Conservation (phyloP, 2,113 vertebrate species). For the Eublepharis macularius region DNA sequence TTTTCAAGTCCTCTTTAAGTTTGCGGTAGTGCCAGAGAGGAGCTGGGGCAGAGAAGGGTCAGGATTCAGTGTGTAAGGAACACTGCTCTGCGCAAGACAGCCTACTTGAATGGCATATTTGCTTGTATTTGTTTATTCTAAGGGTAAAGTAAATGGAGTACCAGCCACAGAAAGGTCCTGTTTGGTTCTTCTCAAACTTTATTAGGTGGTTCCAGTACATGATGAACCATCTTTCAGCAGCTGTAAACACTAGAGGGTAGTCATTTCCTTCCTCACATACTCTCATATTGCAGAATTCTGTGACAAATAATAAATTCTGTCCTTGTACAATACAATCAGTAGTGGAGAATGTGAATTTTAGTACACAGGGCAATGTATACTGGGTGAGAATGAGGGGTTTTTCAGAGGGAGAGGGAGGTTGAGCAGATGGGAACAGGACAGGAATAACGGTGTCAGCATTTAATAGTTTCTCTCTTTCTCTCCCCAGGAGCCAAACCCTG, state of each 20-base stretch:
- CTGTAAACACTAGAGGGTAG: not conserved
- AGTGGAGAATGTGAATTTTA: not conserved
- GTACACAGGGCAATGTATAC: not conserved
- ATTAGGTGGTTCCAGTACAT: not conserved
- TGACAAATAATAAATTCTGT: not conserved
- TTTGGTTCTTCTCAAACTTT: not conserved
- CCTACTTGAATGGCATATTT: not conserved
- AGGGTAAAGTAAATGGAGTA: not conserved
- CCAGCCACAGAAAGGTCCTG: not conserved
- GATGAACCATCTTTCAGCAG: not conserved
- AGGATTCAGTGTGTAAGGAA: not conserved
- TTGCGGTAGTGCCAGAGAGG: not conserved
- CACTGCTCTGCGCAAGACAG: not conserved
- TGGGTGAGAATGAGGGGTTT: not conserved
- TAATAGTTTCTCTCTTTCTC: not conserved
- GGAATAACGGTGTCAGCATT: not conserved
- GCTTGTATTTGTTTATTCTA: not conserved
- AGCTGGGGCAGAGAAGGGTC: not conserved
- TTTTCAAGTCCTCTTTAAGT: not conserved
- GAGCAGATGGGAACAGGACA: not conserved
- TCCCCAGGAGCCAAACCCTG: slow-evolving; percentile 88
- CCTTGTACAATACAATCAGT: not conserved
- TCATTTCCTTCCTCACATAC: not conserved
- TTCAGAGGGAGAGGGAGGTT: too few relatives aligned
- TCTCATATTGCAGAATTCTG: not conserved